Evolutionary conservation across 2,797 vertebrate genomes (phyloP).

Genomic region (Liasis olivaceus): DNA sequence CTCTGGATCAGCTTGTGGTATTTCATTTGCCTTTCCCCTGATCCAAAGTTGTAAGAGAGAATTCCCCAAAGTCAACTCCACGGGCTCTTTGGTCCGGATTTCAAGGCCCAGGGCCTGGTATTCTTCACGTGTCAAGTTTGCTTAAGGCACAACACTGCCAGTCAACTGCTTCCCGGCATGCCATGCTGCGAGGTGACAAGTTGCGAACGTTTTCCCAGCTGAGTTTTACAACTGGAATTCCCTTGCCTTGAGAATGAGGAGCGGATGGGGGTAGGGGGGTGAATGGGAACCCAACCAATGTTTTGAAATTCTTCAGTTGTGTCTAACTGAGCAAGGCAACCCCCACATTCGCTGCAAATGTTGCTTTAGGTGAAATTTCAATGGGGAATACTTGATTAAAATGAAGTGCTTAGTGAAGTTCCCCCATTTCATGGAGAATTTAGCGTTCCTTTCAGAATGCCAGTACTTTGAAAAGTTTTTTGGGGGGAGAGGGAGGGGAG

Average conservation of each 20-base stretch:
- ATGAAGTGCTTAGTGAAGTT: not conserved
- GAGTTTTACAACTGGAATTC: not conserved
- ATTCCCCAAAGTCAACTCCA: not conserved
- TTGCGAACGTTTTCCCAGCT: not conserved
- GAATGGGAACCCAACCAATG: not conserved
- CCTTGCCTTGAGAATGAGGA: not conserved
- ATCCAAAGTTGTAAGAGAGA: not conserved
- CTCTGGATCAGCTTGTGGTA: not conserved
- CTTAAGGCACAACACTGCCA: not conserved
- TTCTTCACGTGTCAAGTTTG: slow-evolving; percentile 19
- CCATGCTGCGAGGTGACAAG: slow-evolving; percentile 3
- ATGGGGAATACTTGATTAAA: not conserved
- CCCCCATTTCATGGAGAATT: not conserved
- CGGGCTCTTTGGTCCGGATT: not conserved
- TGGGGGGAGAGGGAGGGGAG: not conserved
- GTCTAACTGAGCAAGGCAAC: not conserved
- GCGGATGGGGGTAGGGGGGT: not conserved
- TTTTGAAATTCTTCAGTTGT: not conserved
- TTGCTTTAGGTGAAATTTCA: not conserved
- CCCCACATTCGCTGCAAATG: not conserved
- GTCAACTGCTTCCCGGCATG: not conserved
- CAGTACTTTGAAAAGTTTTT: not conserved
- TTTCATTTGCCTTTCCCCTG: not conserved
- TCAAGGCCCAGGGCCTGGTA: slow-evolving; percentile 12
- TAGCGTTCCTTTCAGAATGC: not conserved